Evolutionary conservation across 1,140 invertebrate species (phyloP).

Genomic region (Cydia amplana): DNA sequence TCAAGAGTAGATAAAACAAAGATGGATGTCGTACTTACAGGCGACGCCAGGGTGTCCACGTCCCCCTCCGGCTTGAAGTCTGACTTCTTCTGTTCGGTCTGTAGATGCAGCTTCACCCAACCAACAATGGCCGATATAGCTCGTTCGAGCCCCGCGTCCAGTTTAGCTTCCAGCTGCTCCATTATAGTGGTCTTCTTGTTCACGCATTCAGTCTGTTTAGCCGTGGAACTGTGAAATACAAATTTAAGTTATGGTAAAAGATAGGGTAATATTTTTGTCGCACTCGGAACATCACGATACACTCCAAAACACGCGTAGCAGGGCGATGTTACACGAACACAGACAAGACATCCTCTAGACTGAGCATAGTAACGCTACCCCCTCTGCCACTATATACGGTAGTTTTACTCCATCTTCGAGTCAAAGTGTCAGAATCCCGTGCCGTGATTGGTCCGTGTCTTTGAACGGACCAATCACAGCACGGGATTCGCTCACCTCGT

Average conservation of each 20-base stretch:
- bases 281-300: not conserved
- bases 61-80: constrained; percentile 97
- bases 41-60: constrained; percentile 87
- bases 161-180: constrained; percentile 94
- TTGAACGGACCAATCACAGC: too few relatives aligned
- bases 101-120: constrained; percentile 95
- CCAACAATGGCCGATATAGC: constrained; percentile 92
- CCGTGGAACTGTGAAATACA: constrained; percentile 85
- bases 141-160: constrained; percentile 94
- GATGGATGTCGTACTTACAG: too few relatives aligned
- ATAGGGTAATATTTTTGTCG: not conserved
- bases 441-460: too few relatives aligned
- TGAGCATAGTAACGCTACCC: too few relatives aligned
- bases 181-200: constrained; percentile 92
- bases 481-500: too few relatives aligned
- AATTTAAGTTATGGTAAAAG: not conserved
- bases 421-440: too few relatives aligned
- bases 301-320: not conserved
- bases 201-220: constrained; percentile 92
- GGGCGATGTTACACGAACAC: not conserved
- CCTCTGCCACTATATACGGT: too few relatives aligned
- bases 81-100: constrained; percentile 96
- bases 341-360: too few relatives aligned
- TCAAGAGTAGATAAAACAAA: too few relatives aligned
- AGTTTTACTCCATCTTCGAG: too few relatives aligned